These are phyloP conservation scores for Atta cephalotes DNA, from an alignment of 1,140 invertebrate genomes.

Conservation along the genomic window DNA sequence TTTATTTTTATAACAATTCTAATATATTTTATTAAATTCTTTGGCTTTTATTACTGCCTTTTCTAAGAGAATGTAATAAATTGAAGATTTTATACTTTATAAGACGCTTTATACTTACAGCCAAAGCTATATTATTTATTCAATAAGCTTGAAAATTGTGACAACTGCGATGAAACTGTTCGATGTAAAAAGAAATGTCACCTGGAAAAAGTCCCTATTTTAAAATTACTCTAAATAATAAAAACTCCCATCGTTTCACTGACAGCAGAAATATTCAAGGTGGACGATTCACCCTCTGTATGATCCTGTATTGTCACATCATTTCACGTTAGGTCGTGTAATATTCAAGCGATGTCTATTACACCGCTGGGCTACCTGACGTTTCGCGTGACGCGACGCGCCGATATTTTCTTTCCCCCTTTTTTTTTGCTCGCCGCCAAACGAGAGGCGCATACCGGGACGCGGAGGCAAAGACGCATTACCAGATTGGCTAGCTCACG, in stretches of 20 bases:
- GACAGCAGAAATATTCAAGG: not conserved
- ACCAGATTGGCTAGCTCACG: conserved; percentile 84
- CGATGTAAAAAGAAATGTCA: not conserved
- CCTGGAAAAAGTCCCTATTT: conserved; percentile 24
- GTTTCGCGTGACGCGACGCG: conserved; percentile 46
- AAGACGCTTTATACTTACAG: too few relatives aligned
- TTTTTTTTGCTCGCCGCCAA: conserved; percentile 42
- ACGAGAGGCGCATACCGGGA: conserved; percentile 38
- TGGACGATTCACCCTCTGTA: not conserved
- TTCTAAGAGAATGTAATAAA: too few relatives aligned
- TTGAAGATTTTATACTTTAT: too few relatives aligned
- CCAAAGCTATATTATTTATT: not conserved
- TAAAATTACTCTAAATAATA: conserved; percentile 4
- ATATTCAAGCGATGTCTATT: conserved; percentile 55
- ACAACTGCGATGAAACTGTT: not conserved
- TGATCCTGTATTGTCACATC: conserved; percentile 6
- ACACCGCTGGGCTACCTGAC: conserved; percentile 37
- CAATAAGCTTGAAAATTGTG: not conserved
- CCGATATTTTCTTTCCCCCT: conserved; percentile 56
- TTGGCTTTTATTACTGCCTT: too few relatives aligned
- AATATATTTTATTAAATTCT: too few relatives aligned
- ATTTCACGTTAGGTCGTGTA: not conserved
- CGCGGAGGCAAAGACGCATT: conserved; percentile 80
- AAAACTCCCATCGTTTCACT: not conserved
- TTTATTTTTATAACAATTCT: too few relatives aligned